phyloP scores from a whole-genome alignment of 2,797 vertebrate genomes.

The Tarsius wallacei region DNA sequence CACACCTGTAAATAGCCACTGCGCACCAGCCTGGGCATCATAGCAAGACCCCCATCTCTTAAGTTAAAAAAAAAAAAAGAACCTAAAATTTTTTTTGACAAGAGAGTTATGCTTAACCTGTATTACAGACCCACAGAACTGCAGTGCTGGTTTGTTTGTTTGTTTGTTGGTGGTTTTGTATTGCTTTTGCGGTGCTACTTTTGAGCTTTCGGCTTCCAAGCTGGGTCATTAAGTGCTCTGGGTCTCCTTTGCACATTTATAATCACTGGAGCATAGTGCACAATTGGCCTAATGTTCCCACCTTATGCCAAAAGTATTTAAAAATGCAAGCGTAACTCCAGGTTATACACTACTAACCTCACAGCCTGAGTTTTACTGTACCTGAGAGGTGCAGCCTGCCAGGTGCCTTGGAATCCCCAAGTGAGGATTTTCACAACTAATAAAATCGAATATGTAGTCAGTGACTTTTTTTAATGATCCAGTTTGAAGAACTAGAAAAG shows the following conservation, averaged over 20 bases:
- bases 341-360: not conserved
- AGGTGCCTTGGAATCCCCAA: not conserved
- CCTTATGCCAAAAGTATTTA: not conserved
- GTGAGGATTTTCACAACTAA: not conserved
- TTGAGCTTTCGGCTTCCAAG: not conserved
- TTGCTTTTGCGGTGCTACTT: not conserved
- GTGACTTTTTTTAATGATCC: not conserved
- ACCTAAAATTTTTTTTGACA: not conserved
- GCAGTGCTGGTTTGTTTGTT: not conserved
- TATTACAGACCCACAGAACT: not conserved
- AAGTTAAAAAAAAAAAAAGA: not conserved
- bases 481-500: constrained; percentile 31
- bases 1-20: not conserved
- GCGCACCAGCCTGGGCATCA: not conserved
- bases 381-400: not conserved
- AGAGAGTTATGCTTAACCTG: not conserved
- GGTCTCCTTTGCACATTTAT: not conserved
- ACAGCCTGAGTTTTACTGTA: not conserved
- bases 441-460: not conserved
- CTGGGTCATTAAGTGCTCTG: not conserved
- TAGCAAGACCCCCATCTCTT: not conserved
- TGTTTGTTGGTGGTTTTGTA: not conserved
- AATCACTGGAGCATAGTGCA: not conserved
- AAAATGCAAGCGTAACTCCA: not conserved
- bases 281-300: not conserved